Base-by-base conservation (phyloP, 2,888 invertebrate species). In the Heteromyza rotundicornis region DNA sequence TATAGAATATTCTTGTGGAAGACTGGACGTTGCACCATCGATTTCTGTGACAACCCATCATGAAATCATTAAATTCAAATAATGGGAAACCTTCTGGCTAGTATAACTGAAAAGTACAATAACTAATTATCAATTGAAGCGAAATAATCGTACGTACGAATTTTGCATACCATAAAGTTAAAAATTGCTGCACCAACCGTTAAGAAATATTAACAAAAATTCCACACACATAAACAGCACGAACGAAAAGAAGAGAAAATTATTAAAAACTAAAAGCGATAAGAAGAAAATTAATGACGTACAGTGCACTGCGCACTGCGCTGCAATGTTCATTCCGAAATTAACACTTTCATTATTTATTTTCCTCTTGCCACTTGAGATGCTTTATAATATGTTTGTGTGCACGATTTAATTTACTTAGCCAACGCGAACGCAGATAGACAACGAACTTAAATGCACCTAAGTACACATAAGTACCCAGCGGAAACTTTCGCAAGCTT, bases 331-430 rank as follows among this genome's bases (percentile, higher is more conserved):
- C 47, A 52, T 62, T 63, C 57, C 51, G 61, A 66, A 66, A 66
- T 66, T 64, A 67, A 67, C 66, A 66, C 66, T 69, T 67, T 61
- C 65, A 62, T 67, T 64, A 64, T 67, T 63, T 64, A 62, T 57
- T 36, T 62, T 57, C 35, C 52, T 49, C 52, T 61, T 63, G 59
- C 50, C 56, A 56, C 61, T 36, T 47, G 19, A 47, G 32, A 35
- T 53, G 20, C 59, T 55, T 57, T 17, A 49, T 55, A 17, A 36
- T 49, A 58, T 47, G 24, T n/a, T 32, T 24, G 10, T 53, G 2
- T 58, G 23, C 58, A 19, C 16, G 35, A 40, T 16, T 56, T 56
- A 12, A 52, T 52, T 52, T 52, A 52, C 52, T 52, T 52, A 23
- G 32, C 24, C 50, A 50, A n/a, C n/a, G n/a, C 47, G 19, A 19